These are phyloP conservation scores for Cynopterus brachyotis DNA, from an alignment of 2,113 vertebrate genomes.

Conservation along the genomic window DNA sequence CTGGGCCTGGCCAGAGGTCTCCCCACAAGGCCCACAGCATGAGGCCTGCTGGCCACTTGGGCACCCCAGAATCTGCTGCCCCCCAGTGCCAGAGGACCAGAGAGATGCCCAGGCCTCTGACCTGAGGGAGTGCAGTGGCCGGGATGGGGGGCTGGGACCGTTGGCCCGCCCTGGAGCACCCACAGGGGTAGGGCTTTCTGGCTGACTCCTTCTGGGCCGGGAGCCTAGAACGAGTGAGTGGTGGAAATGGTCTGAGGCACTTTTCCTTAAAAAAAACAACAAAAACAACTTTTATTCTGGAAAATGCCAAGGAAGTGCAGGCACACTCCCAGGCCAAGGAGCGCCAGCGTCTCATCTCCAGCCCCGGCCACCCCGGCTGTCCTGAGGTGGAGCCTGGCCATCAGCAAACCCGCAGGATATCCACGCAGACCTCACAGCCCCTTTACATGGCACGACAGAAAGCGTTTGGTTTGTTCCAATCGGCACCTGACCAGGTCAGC, in stretches of 20 bases:
- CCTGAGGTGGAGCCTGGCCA: background rate
- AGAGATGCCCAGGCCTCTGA: background rate
- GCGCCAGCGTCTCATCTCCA: background rate
- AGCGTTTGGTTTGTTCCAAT: background rate
- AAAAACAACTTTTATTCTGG: background rate
- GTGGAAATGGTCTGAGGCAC: background rate
- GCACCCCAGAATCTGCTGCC: background rate
- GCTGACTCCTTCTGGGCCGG: background rate
- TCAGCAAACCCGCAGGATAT: background rate
- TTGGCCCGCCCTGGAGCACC: background rate
- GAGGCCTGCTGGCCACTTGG: background rate
- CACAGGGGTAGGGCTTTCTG: background rate
- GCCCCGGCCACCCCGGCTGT: fast-evolving
- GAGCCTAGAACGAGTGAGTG: background rate
- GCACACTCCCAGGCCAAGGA: background rate
- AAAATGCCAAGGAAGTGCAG: background rate
- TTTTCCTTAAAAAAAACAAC: background rate
- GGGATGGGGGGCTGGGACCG: background rate
- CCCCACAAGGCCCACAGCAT: background rate
- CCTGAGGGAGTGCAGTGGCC: no score
- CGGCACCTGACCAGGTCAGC: fast-evolving
- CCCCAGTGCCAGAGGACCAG: fast-evolving
- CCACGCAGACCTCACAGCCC: background rate
- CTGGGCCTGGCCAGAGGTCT: background rate
- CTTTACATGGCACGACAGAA: background rate